Percentiles rank a stretch among this genome's conserved stretches.
Evolutionary conservation across 2,113 vertebrate genomes (phyloP).

Genomic region (Gadus macrocephalus): DNA sequence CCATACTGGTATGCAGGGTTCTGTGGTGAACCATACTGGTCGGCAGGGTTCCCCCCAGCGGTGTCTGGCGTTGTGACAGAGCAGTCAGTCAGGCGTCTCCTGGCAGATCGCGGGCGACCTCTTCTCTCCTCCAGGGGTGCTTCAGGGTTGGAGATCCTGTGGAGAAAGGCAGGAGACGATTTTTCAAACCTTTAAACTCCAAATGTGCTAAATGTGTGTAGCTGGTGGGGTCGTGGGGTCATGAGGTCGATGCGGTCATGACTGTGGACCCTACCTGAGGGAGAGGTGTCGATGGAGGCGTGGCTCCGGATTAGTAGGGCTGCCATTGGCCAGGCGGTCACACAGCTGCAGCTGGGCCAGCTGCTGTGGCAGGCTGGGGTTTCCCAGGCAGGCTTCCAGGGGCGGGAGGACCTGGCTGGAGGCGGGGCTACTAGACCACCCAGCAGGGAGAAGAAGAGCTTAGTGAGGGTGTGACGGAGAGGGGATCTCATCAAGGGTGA

Average conservation of each 20-base stretch:
- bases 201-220: not conserved
- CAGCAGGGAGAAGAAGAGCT: constrained; percentile 20
- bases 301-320: constrained; percentile 79
- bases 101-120: constrained; percentile 66
- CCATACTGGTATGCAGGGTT: constrained; percentile 78
- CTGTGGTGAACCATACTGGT: constrained; percentile 45
- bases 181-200: not conserved
- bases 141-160: constrained; percentile 69
- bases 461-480: no score
- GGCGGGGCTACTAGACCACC: constrained; percentile 62
- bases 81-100: constrained; percentile 76
- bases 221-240: not conserved
- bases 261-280: constrained; percentile 66
- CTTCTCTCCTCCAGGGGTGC: constrained; percentile 57
- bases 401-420: constrained; percentile 65
- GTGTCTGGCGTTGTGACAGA: constrained; percentile 60
- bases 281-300: constrained; percentile 73
- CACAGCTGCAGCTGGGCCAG: constrained; percentile 60
- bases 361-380: constrained; percentile 45
- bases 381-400: constrained; percentile 57
- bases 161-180: constrained; percentile 20
- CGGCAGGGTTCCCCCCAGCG: constrained; percentile 35
- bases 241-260: not conserved
- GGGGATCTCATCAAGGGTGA: no score
- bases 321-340: constrained; percentile 68